A percentile compares a stretch with the other conserved stretches of the same genome.
These are phyloP conservation scores for Crotalus viridis DNA, from an alignment of 2,113 vertebrate genomes.

Conservation along the genomic window DNA sequence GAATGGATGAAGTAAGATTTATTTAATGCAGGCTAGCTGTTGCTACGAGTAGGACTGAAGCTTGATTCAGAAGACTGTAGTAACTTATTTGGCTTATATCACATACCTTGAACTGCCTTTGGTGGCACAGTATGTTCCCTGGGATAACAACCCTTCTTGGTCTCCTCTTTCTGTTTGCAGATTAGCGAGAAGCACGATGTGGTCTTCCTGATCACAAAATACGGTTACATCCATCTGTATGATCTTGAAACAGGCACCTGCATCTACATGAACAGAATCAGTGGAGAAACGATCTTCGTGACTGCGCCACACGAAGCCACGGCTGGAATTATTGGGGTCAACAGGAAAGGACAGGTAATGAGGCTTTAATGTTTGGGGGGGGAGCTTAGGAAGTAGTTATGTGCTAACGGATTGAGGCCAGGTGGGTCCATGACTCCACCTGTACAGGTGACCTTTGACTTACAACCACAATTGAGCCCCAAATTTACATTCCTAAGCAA, in stretches of 20 bases:
- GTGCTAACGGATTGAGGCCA: neutral
- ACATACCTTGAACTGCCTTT: neutral
- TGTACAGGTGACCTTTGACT: neutral
- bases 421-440: neutral
- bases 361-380: neutral
- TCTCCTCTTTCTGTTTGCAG: constrained; percentile 66
- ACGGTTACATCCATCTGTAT: constrained; percentile 96
- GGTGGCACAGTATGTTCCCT: neutral
- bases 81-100: no score
- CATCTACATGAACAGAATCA: constrained; percentile 99
- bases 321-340: constrained; percentile 97
- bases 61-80: neutral
- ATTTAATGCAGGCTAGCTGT: neutral
- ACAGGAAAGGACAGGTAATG: constrained; percentile 96
- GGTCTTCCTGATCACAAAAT: constrained; percentile 96
- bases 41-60: neutral
- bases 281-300: constrained; percentile 97
- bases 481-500: neutral
- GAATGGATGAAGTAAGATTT: neutral
- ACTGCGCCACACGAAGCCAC: constrained; percentile 96
- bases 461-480: neutral
- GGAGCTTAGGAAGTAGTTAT: neutral
- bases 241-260: constrained; percentile 97
- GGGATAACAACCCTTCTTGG: neutral
- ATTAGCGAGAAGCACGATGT: constrained; percentile 96